Evolutionary conservation across 2,888 invertebrate species (phyloP).

Genomic region (Ennomos quercinarius): DNA sequence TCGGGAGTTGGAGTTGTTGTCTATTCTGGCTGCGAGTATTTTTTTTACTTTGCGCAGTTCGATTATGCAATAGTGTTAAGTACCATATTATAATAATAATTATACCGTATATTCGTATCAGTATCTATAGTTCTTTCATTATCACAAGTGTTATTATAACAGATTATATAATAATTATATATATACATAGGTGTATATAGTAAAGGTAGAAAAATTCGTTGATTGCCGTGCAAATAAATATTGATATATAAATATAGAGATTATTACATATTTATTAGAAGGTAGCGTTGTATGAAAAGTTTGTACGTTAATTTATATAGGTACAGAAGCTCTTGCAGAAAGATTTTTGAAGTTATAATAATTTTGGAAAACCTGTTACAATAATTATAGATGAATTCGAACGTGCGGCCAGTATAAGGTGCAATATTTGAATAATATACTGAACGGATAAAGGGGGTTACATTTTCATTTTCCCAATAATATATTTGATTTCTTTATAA

Average conservation of each 20-base stretch:
- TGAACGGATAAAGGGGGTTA: too few species aligned
- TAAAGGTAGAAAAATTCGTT: slow-evolving; percentile 47
- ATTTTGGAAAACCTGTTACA: neutral
- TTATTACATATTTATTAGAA: neutral
- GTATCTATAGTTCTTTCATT: too few species aligned
- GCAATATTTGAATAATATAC: neutral
- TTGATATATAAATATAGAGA: slow-evolving; percentile 3
- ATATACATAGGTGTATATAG: neutral
- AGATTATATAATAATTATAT: too few species aligned
- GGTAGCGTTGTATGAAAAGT: slow-evolving; percentile 1
- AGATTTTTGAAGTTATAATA: neutral
- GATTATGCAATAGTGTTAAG: too few species aligned
- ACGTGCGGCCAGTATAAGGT: slow-evolving; percentile 3
- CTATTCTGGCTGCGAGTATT: too few species aligned
- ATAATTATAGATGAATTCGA: neutral
- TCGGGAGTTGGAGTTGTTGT: too few species aligned
- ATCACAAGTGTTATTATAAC: too few species aligned
- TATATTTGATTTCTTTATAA: too few species aligned
- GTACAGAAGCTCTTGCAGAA: neutral
- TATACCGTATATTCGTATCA: too few species aligned
- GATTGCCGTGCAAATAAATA: slow-evolving; percentile 24
- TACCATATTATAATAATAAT: too few species aligned
- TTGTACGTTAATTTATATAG: neutral
- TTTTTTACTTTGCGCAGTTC: too few species aligned
- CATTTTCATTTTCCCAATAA: too few species aligned